These are phyloP conservation scores for Drosophila eugracilis DNA, from an alignment of 1,140 invertebrate species.

Conservation along the genomic window DNA sequence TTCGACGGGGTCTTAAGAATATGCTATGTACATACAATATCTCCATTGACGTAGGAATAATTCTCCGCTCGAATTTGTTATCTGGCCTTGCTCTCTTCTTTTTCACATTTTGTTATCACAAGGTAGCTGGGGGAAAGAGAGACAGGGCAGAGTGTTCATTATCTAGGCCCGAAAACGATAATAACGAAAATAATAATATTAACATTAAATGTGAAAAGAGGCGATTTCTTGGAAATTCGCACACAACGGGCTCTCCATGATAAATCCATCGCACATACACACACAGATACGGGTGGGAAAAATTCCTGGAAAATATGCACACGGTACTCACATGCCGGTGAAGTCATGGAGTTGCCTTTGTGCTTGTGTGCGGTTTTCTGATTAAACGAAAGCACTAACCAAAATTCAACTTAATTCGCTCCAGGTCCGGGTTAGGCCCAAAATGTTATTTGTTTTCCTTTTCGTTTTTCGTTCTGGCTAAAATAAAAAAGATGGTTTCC, in stretches of 20 bases:
- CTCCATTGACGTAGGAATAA: slow-evolving; percentile 41
- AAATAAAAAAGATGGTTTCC: slow-evolving; percentile 34
- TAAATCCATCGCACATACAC: slow-evolving; percentile 53
- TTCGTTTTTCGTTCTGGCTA: neutral
- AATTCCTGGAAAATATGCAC: slow-evolving; percentile 76
- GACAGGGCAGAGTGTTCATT: slow-evolving; percentile 25
- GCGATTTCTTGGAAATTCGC: slow-evolving; percentile 63
- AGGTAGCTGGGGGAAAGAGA: slow-evolving; percentile 4
- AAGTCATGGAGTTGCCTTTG: slow-evolving; percentile 67
- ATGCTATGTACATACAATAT: slow-evolving; percentile 37
- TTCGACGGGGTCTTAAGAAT: slow-evolving; percentile 46
- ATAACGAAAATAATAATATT: slow-evolving; percentile 72
- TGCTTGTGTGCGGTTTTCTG: slow-evolving; percentile 58
- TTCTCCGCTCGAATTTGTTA: slow-evolving; percentile 24
- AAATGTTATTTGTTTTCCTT: slow-evolving; percentile 9
- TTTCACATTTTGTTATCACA: slow-evolving; percentile 30
- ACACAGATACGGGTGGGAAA: slow-evolving; percentile 36
- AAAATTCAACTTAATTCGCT: slow-evolving; percentile 70
- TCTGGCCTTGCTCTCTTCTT: slow-evolving; percentile 8
- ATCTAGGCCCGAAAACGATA: slow-evolving; percentile 47
- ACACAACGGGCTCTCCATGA: slow-evolving; percentile 45
- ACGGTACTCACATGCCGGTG: slow-evolving; percentile 60
- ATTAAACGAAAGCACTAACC: slow-evolving; percentile 77
- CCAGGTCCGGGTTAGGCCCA: slow-evolving; percentile 31
- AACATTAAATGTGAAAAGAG: slow-evolving; percentile 71